Evolutionary conservation across 2,113 vertebrate species (phyloP), one percentile per base, ranked within the genome.

Genomic region (Catharus minimus): DNA sequence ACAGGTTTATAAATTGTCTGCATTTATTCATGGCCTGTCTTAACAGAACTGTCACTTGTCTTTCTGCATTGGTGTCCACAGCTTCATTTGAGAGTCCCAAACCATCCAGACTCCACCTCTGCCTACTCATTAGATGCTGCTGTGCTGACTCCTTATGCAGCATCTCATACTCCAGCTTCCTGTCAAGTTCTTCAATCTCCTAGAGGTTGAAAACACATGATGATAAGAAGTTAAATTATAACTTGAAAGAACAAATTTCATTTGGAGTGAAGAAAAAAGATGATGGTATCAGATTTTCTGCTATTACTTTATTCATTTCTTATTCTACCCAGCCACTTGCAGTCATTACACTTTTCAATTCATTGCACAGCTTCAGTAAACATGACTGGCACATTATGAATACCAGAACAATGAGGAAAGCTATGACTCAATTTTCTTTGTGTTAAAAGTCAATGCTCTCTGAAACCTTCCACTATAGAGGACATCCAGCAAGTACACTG

Each of bases 101-200:
- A 21, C 56, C 90, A 5, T 95, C 88, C 0, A 38, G 61, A 7
- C 60, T 86, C 94, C 95, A 92, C 23, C 57, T 93, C 81, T 95
- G 96, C 80, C 66, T 83, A 28, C 46, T 85, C 24, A 67, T 80
- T 75, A 97, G 67, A 47, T 80, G 77, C 33, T 64, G 92, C 76
- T 95, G 91, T 0, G 46, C 86, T 0, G 67, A 93, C 71, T 98
- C 97, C 44, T 95, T 96, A 43, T 82, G 94, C 2, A 76, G 52
- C 93, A 97, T 82, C 55, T 88, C 93, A 13, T 95, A 95, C 64
- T 98, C 96, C 89, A 97, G 88, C 88, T 95, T 98, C 86, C 95
- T 96, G 61, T 94, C 92, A 87, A 98, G 81, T 58, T 98, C 97
- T 82, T 97, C 97, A 27, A 95, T 95, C 86, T 97, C 97, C 97